Evolutionary conservation across 2,113 vertebrate genomes (phyloP).

Genomic region (Daphoenositta chrysoptera): DNA sequence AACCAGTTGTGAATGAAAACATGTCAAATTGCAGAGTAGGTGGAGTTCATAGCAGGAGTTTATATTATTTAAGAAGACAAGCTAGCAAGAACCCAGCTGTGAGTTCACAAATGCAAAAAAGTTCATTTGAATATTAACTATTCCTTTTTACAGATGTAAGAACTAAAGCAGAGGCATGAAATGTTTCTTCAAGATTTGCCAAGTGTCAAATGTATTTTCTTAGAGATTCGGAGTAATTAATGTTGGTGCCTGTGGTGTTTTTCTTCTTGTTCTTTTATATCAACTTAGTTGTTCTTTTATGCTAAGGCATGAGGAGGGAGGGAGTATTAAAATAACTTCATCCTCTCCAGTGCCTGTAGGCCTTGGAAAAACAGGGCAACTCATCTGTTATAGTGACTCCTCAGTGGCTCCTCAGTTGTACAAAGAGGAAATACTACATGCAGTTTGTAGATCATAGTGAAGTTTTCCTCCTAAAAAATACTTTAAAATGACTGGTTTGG

Average conservation of each 20-base stretch:
- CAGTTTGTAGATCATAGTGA: not conserved
- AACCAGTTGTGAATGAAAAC: not conserved
- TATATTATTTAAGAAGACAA: not conserved
- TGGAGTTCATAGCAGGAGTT: not conserved
- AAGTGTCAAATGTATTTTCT: not conserved
- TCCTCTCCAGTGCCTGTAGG: not conserved
- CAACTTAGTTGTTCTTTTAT: not conserved
- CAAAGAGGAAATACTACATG: not conserved
- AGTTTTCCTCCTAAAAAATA: not conserved
- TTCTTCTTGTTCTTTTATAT: not conserved
- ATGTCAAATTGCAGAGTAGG: not conserved
- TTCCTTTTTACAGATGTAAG: not conserved
- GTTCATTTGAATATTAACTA: not conserved
- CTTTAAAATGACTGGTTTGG: not conserved
- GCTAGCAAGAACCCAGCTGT: not conserved
- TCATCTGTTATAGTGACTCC: not conserved
- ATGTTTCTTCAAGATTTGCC: not conserved
- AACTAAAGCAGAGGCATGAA: not conserved
- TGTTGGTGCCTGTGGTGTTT: not conserved
- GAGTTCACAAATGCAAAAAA: not conserved
- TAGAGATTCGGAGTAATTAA: not conserved
- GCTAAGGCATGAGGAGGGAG: not conserved
- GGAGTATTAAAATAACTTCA: not conserved
- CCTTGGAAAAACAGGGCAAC: not conserved
- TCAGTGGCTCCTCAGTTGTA: not conserved